Evolutionary conservation across 2,113 vertebrate genomes (phyloP).

Genomic region (Mystacornis crossleyi): DNA sequence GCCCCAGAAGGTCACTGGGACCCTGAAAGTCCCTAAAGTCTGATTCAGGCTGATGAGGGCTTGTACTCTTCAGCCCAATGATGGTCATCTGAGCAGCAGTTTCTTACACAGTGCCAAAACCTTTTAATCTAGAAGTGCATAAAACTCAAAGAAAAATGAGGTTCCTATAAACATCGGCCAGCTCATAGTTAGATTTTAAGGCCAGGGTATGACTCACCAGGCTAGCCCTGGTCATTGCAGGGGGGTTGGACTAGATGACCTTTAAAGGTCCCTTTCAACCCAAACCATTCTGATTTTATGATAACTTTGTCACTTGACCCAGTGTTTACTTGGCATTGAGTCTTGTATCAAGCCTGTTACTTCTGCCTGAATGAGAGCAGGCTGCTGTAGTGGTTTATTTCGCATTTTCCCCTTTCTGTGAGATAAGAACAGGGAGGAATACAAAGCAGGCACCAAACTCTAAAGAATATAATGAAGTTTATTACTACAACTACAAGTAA

Average conservation of each 20-base stretch:
- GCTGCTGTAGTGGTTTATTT: too few relatives aligned
- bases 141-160: neutral
- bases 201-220: neutral
- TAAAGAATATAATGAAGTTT: too few relatives aligned
- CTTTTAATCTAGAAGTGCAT: neutral
- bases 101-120: neutral
- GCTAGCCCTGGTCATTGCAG: neutral
- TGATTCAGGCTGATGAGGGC: neutral
- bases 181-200: neutral
- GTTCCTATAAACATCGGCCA: neutral
- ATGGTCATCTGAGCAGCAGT: neutral
- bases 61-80: neutral
- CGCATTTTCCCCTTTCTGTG: too few relatives aligned
- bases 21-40: neutral
- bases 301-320: neutral
- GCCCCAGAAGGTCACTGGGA: neutral
- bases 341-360: neutral
- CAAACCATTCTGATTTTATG: neutral
- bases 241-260: neutral
- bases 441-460: too few relatives aligned
- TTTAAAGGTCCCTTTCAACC: neutral
- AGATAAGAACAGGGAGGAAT: too few relatives aligned
- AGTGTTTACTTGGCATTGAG: fast-evolving
- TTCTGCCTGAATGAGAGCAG: neutral
- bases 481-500: too few relatives aligned